phyloP scores from a whole-genome alignment of 2,888 invertebrate genomes.

The Caenorhabditis drosophilae region DNA sequence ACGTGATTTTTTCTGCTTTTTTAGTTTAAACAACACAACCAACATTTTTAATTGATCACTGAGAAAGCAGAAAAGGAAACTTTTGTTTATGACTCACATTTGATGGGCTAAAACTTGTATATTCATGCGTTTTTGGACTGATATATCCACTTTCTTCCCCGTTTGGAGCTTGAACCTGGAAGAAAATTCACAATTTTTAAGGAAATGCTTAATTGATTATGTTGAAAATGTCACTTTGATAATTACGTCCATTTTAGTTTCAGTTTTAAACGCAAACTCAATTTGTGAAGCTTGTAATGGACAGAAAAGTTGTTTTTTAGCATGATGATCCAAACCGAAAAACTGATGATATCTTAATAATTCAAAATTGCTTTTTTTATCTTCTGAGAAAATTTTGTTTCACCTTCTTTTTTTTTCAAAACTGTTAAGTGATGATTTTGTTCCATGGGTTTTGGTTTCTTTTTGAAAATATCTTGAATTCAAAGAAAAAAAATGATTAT shows the following conservation, averaged over 20 bases:
- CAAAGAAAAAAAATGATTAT: slow-evolving; percentile 3
- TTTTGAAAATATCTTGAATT: slow-evolving; percentile 22
- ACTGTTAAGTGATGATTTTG: slow-evolving; percentile 25
- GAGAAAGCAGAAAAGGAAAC: background rate
- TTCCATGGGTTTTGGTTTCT: slow-evolving; percentile 30
- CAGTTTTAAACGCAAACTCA: slow-evolving; percentile 31
- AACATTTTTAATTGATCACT: too few species aligned
- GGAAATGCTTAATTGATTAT: background rate
- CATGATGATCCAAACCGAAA: slow-evolving; percentile 40
- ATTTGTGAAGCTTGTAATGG: slow-evolving; percentile 49
- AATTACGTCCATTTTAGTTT: slow-evolving; percentile 31
- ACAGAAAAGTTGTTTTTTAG: slow-evolving; percentile 44
- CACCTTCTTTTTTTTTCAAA: slow-evolving; percentile 41
- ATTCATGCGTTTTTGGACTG: slow-evolving; percentile 24
- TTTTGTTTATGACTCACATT: slow-evolving; percentile 35
- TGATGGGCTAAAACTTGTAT: slow-evolving; percentile 30
- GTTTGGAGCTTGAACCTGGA: slow-evolving; percentile 40
- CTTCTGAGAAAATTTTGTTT: background rate
- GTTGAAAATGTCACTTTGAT: slow-evolving; percentile 20
- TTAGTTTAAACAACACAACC: too few species aligned
- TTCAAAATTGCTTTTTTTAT: background rate
- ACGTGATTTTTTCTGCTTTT: too few species aligned
- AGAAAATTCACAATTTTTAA: background rate
- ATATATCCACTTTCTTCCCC: slow-evolving; percentile 42
- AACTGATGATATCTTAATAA: slow-evolving; percentile 32